Evolutionary conservation across 2,888 invertebrate genomes (phyloP), one percentile per base, ranked within the genome.

Genomic region (Diogma glabrata): DNA sequence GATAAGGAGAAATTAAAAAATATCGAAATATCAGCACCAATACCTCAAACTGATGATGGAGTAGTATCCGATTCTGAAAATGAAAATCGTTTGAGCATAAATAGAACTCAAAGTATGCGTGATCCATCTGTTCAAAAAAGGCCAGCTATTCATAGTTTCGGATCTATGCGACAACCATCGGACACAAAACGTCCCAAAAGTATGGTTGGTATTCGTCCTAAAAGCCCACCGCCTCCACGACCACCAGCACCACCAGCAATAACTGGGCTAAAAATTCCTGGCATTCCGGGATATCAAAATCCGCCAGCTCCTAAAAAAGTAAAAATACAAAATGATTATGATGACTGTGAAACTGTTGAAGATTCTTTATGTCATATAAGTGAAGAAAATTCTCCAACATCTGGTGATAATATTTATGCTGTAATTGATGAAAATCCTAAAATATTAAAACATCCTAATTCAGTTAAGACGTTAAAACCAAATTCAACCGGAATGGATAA

Each of bases 81-180:
- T 1, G 78, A 81, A 12, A 24, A 45, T 30, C 51, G 45, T 16
- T 33, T 24, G 3, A 52, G 53, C 19, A 81, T 88, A 0, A 81
- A 82, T 69, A 74, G 90, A 49, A 83, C 89, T 1, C 89, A 89
- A 60, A 89, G 89, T 58, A 84, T 90, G 86, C 73, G 88, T 57
- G 81, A 81, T 49, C 75, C 75, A 0, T 62, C 72, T 14, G 48
- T 20, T 6, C 36, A 50, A 9, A 67, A 67, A 55, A 75, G 81
- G 60, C 80, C 84, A 0, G 71, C 72, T 0, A 75, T 88, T 26
- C 87, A 83, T 55, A 81, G 81, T 24, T 89, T 89, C 59, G 89
- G 89, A 0, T 89, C 89, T 0, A 88, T 89, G 87, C 72, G 90
- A 23, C 81, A 84, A 58, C 74, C 84, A 0, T 74, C 78, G 0